phyloP scores from a whole-genome alignment of 2,888 invertebrate genomes.

The Netelia melanura region DNA sequence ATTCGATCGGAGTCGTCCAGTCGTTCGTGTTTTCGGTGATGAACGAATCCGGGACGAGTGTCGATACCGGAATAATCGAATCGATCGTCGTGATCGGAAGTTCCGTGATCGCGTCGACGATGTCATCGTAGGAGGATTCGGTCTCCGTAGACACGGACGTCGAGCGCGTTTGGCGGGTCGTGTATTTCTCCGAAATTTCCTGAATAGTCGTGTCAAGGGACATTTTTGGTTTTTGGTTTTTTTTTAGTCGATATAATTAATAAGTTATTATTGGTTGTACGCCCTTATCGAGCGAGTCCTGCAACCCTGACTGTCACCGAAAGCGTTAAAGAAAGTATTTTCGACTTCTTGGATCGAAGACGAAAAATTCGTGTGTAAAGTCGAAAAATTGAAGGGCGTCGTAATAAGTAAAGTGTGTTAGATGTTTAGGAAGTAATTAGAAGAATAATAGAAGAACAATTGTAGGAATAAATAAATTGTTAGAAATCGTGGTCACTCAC shows the following conservation, averaged over 20 bases:
- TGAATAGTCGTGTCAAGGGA: conserved; percentile 65
- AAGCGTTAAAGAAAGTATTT: conserved; percentile 43
- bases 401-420: no score
- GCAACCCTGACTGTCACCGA: conserved; percentile 47
- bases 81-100: conserved; percentile 68
- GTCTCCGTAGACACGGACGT: conserved; percentile 69
- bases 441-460: no score
- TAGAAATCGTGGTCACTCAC: conserved; percentile 45
- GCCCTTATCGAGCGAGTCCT: conserved; percentile 17
- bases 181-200: conserved; percentile 71
- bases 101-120: conserved; percentile 73
- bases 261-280: background rate
- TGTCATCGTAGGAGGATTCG: conserved; percentile 68
- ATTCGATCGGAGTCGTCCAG: conserved; percentile 66
- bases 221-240: background rate
- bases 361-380: no score
- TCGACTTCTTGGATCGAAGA: background rate
- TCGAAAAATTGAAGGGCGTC: no score
- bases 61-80: conserved; percentile 70
- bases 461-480: no score
- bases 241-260: conserved; percentile 14
- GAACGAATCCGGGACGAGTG: conserved; percentile 69
- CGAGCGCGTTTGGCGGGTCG: conserved; percentile 72
- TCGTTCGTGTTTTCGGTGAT: conserved; percentile 72
- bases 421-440: no score